Base-by-base conservation (phyloP, 1,140 invertebrate species). In the Vanessa tameamea region DNA sequence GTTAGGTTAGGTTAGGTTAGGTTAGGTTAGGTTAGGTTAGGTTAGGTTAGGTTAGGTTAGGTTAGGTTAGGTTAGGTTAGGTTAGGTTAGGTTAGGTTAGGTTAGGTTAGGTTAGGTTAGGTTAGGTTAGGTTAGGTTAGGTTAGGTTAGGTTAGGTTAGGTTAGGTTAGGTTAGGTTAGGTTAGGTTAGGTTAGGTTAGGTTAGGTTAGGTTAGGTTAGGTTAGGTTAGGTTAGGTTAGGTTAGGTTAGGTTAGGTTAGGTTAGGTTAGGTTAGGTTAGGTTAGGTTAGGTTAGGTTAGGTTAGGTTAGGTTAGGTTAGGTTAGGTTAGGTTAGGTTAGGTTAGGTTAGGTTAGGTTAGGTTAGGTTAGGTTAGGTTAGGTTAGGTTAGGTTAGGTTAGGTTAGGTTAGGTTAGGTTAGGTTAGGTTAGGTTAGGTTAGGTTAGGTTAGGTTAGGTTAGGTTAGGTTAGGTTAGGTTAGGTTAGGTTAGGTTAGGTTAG, bases 401-500 rank as follows among this genome's bases (percentile, higher is more conserved):
- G 73, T 75, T 75, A 75, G 73, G 68, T 72, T 77, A 77, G 75
- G 75, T 47, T 47, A 47, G 47, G 47, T 47, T 47, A 47, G 47
- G 47, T 47, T 47, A 47, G 72, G 76, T 77, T 77, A 68, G 76
- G 69, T 71, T 73, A 77, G 76, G 76, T 77, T 77, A 74, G 76
- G 76, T 78, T 72, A 75, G 68, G 73, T 69, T 75, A 75, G 73
- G 68, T 75, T 78, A 74, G 72, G 76, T 78, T 78, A 78, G 76
- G 76, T 78, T 78, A 75, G 76, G 76, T 78, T 78, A 78, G 76
- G 76, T 78, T 78, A 78, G 76, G 76, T 78, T 78, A 78, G 76
- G 76, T 78, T 78, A 78, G 76, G 76, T 78, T 78, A 78, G 76
- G 76, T 78, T 78, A 64, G 61, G 61, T 64, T 64, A 64, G 61